Conservation (phyloP, 2,797 vertebrate species). For the Apogon hyalosoma region DNA sequence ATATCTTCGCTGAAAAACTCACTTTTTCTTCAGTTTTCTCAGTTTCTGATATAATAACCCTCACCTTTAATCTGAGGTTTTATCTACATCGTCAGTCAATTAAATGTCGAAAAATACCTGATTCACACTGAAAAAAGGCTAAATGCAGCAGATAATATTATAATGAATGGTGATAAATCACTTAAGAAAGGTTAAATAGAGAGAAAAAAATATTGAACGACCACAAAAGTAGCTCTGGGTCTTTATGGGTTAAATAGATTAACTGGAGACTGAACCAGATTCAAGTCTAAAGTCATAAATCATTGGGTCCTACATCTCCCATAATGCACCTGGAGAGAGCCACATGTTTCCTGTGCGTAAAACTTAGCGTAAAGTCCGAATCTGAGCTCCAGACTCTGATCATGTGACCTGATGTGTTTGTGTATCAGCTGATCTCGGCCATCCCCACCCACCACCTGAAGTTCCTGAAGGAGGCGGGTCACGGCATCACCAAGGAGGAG, state of each 20-base stretch:
- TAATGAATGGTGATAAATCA: too few species aligned
- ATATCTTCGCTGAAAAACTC: too few species aligned
- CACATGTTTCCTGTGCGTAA: not conserved
- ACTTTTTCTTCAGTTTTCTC: too few species aligned
- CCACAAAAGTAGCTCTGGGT: too few species aligned
- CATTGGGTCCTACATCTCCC: not conserved
- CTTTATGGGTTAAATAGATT: too few species aligned
- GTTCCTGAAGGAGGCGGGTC: slow-evolving; percentile 97
- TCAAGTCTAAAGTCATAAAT: not conserved
- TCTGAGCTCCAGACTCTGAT: not conserved
- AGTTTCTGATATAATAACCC: too few species aligned
- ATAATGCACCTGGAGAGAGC: not conserved
- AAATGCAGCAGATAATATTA: too few species aligned
- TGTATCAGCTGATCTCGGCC: slow-evolving; percentile 88
- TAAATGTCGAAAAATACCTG: too few species aligned
- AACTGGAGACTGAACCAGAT: too few species aligned
- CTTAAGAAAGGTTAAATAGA: not conserved
- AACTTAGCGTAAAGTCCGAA: not conserved
- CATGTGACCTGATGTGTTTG: not conserved
- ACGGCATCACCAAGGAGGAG: slow-evolving; percentile 92
- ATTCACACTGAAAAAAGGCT: too few species aligned
- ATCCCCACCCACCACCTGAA: slow-evolving; percentile 93
- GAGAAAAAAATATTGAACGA: not conserved
- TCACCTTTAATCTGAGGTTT: too few species aligned
- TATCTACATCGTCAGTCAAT: too few species aligned